phyloP scores from a whole-genome alignment of 2,888 invertebrate species.

The Brassicogethes aeneus region DNA sequence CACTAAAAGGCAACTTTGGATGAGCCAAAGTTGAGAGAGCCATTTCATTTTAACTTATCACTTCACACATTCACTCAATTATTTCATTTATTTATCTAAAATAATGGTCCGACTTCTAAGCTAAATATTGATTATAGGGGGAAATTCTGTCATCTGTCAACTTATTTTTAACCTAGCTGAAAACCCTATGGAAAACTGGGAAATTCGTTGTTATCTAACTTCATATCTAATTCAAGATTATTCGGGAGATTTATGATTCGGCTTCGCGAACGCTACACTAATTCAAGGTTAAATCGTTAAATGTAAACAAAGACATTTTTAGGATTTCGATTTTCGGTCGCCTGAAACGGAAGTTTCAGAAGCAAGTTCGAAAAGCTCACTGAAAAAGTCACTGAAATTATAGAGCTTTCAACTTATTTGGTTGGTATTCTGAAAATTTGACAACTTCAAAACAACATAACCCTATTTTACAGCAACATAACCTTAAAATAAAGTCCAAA shows the following conservation, averaged over 20 bases:
- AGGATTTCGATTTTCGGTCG: too few relatives aligned
- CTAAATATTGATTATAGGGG: background rate
- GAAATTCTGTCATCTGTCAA: background rate
- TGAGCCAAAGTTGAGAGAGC: constrained; percentile 29
- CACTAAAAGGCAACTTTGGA: constrained; percentile 22
- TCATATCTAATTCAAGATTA: too few relatives aligned
- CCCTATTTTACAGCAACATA: background rate
- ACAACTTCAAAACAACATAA: too few relatives aligned
- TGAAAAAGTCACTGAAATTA: too few relatives aligned
- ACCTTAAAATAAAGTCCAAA: background rate
- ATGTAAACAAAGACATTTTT: too few relatives aligned
- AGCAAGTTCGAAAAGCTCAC: too few relatives aligned
- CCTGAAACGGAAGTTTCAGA: too few relatives aligned
- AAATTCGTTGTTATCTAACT: background rate
- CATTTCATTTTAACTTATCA: constrained; percentile 28
- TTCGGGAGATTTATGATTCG: too few relatives aligned
- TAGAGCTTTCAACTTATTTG: too few relatives aligned
- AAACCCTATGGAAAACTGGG: background rate
- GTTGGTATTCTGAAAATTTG: too few relatives aligned
- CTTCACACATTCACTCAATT: background rate
- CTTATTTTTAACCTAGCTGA: background rate
- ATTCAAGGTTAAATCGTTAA: too few relatives aligned
- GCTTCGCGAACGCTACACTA: too few relatives aligned
- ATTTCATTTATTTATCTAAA: background rate
- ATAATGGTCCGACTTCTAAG: background rate